A percentile compares a stretch with the other conserved stretches of the same genome.
phyloP scores from a whole-genome alignment of 2,888 invertebrate species.

The Tachystola acroxantha region DNA sequence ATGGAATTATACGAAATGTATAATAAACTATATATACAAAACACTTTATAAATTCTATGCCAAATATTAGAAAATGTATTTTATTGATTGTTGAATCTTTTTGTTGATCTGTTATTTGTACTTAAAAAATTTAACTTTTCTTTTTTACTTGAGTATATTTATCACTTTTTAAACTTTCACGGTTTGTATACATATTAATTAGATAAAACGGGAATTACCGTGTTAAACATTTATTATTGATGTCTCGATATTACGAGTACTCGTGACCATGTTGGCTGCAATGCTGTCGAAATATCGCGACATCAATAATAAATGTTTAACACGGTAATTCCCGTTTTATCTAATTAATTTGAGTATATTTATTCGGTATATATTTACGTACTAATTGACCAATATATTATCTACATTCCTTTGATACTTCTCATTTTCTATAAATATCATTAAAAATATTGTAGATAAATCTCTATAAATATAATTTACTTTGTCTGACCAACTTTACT shows the following conservation, averaged over 20 bases:
- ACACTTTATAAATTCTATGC: slow-evolving; percentile 16
- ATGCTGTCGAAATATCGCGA: too few relatives aligned
- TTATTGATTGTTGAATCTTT: slow-evolving; percentile 18
- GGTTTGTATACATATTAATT: too few relatives aligned
- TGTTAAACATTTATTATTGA: too few relatives aligned
- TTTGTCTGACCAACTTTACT: not conserved
- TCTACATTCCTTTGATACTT: slow-evolving; percentile 6
- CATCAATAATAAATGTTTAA: too few relatives aligned
- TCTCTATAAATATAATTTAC: too few relatives aligned
- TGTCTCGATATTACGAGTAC: too few relatives aligned
- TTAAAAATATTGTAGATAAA: too few relatives aligned
- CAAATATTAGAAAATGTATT: slow-evolving; percentile 20
- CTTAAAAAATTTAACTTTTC: slow-evolving; percentile 18
- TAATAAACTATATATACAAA: not conserved
- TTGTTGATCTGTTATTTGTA: slow-evolving; percentile 16
- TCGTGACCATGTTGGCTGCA: too few relatives aligned
- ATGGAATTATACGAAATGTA: not conserved
- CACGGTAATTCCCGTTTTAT: too few relatives aligned
- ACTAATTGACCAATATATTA: not conserved
- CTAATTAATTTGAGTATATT: slow-evolving; percentile 4
- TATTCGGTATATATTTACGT: slow-evolving; percentile 2
- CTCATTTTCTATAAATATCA: not conserved
- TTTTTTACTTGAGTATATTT: not conserved
- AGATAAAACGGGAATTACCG: too few relatives aligned
- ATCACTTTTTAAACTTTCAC: too few relatives aligned